Evolutionary conservation across 2,888 invertebrate species (phyloP).

Genomic region (Ommatoiulus sabulosus): DNA sequence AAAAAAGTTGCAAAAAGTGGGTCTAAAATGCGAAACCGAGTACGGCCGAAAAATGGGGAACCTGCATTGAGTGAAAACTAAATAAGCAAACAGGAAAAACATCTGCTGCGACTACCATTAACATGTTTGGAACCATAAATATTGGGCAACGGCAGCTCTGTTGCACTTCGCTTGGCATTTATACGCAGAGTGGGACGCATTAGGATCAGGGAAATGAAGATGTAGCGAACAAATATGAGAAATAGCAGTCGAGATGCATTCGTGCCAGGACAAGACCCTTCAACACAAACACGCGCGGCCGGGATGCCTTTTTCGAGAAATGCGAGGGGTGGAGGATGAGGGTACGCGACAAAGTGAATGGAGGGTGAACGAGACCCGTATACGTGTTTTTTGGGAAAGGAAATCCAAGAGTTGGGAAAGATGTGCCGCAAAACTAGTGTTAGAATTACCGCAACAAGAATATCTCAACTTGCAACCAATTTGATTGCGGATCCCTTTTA

Average conservation of each 20-base stretch:
- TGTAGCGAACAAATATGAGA: conserved; percentile 43
- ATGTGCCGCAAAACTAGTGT: conserved; percentile 39
- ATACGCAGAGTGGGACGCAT: conserved; percentile 39
- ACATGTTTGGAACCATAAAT: conserved; percentile 53
- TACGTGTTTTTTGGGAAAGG: not conserved
- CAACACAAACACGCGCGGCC: not conserved
- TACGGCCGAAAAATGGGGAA: conserved; percentile 41
- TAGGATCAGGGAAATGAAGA: conserved; percentile 33
- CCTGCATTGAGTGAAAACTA: conserved; percentile 53
- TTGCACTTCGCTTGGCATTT: conserved; percentile 39
- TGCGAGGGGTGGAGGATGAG: not conserved
- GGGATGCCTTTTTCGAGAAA: not conserved
- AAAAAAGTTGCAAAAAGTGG: conserved; percentile 29
- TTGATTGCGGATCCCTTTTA: not conserved
- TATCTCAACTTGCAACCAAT: conserved; percentile 43
- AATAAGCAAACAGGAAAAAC: conserved; percentile 55
- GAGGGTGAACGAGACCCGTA: not conserved
- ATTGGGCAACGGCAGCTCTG: conserved; percentile 40
- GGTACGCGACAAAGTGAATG: conserved; percentile 26
- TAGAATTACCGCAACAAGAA: conserved; percentile 36
- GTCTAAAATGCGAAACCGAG: conserved; percentile 13
- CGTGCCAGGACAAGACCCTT: conserved; percentile 36
- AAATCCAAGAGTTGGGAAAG: conserved; percentile 27
- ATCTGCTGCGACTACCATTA: conserved; percentile 37
- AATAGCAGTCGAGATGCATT: conserved; percentile 27